Conservation (phyloP, 2,113 vertebrate species). For the Synchiropus splendidus region DNA sequence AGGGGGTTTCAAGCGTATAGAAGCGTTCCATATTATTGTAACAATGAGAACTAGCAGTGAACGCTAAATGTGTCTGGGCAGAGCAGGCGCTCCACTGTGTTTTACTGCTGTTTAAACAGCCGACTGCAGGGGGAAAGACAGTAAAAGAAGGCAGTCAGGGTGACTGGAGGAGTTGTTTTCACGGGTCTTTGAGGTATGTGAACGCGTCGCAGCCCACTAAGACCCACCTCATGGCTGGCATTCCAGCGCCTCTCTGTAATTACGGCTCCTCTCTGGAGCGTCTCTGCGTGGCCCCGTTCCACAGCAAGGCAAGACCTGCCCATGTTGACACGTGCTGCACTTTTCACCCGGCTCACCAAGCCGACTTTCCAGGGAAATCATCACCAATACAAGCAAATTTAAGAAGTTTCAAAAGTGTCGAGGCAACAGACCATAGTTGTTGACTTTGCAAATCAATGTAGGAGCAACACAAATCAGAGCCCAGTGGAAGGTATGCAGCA, state of each 20-base stretch:
- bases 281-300: not conserved
- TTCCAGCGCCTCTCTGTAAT: conserved; percentile 60
- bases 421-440: no score
- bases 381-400: no score
- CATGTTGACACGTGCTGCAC: conserved; percentile 2
- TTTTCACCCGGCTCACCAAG: conserved; percentile 28
- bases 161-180: conserved; percentile 52
- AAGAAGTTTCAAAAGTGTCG: not conserved
- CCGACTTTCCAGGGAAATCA: conserved; percentile 15
- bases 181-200: conserved; percentile 57
- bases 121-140: conserved; percentile 17
- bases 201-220: conserved; percentile 36
- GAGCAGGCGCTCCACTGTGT: conserved; percentile 8
- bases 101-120: conserved; percentile 34
- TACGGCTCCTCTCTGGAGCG: conserved; percentile 48
- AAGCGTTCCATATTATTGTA: no score
- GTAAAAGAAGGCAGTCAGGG: conserved; percentile 20
- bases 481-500: no score
- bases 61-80: conserved; percentile 1
- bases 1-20: no score
- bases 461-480: no score
- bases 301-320: conserved; percentile 8
- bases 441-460: not conserved
- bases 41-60: conserved; percentile 6
- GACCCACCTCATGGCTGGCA: conserved; percentile 59